Base-by-base conservation (phyloP, 2,888 invertebrate species). In the Drosophila robusta region DNA sequence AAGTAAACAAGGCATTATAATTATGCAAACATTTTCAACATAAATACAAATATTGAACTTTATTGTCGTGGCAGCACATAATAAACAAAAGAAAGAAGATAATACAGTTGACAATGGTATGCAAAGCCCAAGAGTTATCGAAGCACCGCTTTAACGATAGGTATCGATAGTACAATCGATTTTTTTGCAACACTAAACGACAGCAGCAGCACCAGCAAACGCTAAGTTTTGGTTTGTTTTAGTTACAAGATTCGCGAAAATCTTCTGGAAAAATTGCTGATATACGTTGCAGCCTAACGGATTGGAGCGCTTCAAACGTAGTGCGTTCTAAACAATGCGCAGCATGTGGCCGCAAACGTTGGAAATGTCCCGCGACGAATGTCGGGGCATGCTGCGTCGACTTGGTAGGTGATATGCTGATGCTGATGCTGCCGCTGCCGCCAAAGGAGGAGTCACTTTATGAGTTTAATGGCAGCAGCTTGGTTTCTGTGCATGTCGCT, bases 361-460 rank as follows among this genome's bases (percentile, higher is more conserved):
- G 76, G 89, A 97, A 93, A 95, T 97, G 95, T 95, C 96, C 88
- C 95, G 95, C 91, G 97, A 97, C 93, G 97, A 98, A 93, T 97
- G 97, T 93, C 95, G 96, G 92, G 95, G 96, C 91, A 95, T 95
- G 93, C 95, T 98, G 91, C 95, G 98, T 90, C 95, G 96, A 93
- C 94, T 98, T 91, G 97, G 97, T 97, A 90, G 86, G 90, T 90
- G 78, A 74, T 75, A 74, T 70, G 90, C 34, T 34, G 34, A 3
- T 11, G 26, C 57, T 70, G 56, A 18, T 18, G 18, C 58, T 42
- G 55, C 51, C 47, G 52, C 42, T 22, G 41, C 54, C 18, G 39
- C 63, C 56, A 63, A 52, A 63, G 76, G 60, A 76, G 47, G 51
- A 51, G 11, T 14, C 11, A 8, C 49, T 38, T 34, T n/a, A 32